These are phyloP conservation scores for Campoletis sonorensis DNA, from an alignment of 1,140 invertebrate species.

Conservation along the genomic window DNA sequence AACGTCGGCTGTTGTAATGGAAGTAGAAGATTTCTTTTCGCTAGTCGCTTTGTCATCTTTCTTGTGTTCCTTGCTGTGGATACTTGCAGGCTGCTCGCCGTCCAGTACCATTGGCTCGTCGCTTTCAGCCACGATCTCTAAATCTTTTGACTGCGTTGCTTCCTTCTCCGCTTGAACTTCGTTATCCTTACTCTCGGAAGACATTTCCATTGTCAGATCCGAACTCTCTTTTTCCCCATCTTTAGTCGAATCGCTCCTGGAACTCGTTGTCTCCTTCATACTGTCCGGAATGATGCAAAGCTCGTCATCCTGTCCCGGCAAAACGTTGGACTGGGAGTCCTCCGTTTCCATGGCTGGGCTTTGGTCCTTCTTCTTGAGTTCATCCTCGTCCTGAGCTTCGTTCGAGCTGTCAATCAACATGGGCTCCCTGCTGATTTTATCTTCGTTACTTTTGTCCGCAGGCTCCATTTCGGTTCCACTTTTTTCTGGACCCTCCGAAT, in stretches of 20 bases:
- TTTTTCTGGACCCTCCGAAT: constrained; percentile 12
- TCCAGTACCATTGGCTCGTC: constrained; percentile 3
- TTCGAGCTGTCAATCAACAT: constrained; percentile 18
- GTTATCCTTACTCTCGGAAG: neutral
- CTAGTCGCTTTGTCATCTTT: constrained; percentile 1
- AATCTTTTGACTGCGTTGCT: neutral
- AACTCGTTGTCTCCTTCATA: constrained; percentile 62
- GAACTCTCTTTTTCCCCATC: constrained; percentile 28
- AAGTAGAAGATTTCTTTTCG: constrained; percentile 9
- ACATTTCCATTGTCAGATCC: neutral
- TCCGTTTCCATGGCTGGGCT: constrained; percentile 55
- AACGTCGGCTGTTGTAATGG: constrained; percentile 57
- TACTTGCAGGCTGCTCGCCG: neutral
- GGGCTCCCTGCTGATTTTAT: constrained; percentile 31
- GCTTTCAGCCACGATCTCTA: neutral
- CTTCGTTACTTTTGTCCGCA: constrained; percentile 21
- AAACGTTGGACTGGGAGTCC: constrained; percentile 61
- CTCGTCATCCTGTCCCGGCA: constrained; percentile 73
- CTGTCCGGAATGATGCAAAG: constrained; percentile 74
- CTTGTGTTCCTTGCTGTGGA: neutral
- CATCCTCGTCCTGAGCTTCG: constrained; percentile 39
- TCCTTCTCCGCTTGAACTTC: neutral
- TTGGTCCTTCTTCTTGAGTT: constrained; percentile 25
- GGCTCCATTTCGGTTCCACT: constrained; percentile 28
- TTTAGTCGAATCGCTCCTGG: neutral